Evolutionary conservation across 2,888 invertebrate species (phyloP).

Genomic region (Agrotis clavis): DNA sequence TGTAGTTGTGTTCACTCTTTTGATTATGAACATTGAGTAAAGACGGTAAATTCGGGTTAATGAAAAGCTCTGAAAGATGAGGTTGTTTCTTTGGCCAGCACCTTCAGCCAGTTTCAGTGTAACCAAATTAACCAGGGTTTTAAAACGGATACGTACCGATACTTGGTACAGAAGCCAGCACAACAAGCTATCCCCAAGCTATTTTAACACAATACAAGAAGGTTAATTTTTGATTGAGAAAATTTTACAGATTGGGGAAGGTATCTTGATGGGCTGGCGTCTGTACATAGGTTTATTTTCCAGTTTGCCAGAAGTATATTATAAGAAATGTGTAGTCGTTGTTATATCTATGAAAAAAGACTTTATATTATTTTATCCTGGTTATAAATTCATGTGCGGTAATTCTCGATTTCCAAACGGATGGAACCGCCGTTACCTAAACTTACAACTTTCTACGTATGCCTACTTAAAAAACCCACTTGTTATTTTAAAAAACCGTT

Average conservation of each 20-base stretch:
- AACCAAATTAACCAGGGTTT: not conserved
- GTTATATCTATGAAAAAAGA: no score
- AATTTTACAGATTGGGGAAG: no score
- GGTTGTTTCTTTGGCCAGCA: no score
- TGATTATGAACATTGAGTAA: no score
- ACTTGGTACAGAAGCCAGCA: not conserved
- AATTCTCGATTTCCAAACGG: not conserved
- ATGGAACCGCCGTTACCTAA: not conserved
- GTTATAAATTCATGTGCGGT: not conserved
- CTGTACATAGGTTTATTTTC: not conserved
- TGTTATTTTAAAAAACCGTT: constrained; percentile 36
- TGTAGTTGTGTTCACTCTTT: not conserved
- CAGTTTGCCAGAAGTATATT: no score
- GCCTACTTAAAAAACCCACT: constrained; percentile 1
- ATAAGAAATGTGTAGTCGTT: no score
- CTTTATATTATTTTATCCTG: no score
- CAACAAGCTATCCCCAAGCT: no score
- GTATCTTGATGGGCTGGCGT: no score
- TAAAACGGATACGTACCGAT: not conserved
- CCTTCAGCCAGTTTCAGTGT: not conserved
- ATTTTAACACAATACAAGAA: no score
- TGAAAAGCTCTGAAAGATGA: not conserved
- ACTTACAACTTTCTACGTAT: constrained; percentile 37
- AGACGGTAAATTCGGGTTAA: no score
- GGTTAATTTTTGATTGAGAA: no score